phyloP scores from a whole-genome alignment of 2,888 invertebrate genomes.

The Nomada lathburiana region DNA sequence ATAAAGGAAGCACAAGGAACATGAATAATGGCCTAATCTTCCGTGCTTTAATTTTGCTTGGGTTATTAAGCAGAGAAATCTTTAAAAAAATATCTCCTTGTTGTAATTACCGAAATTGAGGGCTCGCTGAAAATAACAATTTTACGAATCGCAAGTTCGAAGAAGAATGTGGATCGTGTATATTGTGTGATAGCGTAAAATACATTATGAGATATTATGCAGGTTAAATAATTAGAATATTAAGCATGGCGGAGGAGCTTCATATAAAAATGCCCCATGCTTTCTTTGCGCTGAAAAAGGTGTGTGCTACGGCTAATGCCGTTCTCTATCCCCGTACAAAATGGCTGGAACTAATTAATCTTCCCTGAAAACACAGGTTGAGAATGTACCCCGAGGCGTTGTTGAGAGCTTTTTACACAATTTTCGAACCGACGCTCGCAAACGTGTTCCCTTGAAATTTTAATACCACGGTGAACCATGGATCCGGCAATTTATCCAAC shows the following conservation, averaged over 20 bases:
- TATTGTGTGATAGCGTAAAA: no score
- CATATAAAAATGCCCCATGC: neutral
- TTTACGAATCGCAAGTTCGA: no score
- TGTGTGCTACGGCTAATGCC: neutral
- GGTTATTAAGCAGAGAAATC: constrained; percentile 2
- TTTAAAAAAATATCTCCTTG: no score
- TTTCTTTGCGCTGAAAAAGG: neutral
- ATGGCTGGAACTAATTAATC: constrained; percentile 20
- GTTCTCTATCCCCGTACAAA: neutral
- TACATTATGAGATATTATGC: neutral
- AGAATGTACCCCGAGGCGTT: neutral
- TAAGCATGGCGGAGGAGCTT: neutral
- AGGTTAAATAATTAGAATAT: neutral
- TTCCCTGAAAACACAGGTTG: constrained; percentile 16
- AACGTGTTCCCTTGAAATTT: constrained; percentile 13
- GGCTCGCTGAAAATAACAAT: no score
- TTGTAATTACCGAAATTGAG: neutral
- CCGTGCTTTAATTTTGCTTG: neutral
- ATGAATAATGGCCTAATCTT: neutral
- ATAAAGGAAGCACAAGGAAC: neutral
- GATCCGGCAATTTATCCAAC: constrained; percentile 5
- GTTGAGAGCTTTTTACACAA: constrained; percentile 12
- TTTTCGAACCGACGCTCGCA: neutral
- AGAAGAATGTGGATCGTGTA: no score
- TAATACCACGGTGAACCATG: constrained; percentile 26